Conservation (phyloP, 2,797 vertebrate species). For the Ara ararauna region DNA sequence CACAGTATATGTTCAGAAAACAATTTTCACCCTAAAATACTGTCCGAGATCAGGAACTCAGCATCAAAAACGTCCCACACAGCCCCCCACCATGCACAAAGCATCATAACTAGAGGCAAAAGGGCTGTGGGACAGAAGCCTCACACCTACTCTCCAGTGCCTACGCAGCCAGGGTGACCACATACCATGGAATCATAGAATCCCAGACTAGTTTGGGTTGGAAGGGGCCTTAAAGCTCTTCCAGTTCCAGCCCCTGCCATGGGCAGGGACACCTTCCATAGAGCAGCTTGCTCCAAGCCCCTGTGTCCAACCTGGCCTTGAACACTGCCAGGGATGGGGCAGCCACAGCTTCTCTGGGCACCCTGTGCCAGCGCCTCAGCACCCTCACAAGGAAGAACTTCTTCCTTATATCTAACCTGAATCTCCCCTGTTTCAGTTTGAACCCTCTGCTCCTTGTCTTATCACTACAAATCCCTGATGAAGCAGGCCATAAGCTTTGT, state of each 20-base stretch:
- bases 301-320: no score
- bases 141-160: background rate
- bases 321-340: no score
- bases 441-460: background rate
- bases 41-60: background rate
- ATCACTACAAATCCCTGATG: background rate
- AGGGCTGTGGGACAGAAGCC: background rate
- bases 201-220: background rate
- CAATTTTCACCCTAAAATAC: background rate
- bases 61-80: background rate
- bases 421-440: no score
- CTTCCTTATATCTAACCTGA: no score
- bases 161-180: rapidly evolving
- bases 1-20: background rate
- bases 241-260: rapidly evolving
- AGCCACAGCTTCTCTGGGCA: no score
- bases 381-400: no score
- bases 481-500: background rate
- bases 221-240: background rate
- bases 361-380: no score
- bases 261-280: background rate
- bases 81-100: rapidly evolving
- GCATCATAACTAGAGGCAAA: background rate
- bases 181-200: background rate
- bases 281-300: no score